Conservation (phyloP, 1,140 invertebrate species). For the Apolygus lucorum region DNA sequence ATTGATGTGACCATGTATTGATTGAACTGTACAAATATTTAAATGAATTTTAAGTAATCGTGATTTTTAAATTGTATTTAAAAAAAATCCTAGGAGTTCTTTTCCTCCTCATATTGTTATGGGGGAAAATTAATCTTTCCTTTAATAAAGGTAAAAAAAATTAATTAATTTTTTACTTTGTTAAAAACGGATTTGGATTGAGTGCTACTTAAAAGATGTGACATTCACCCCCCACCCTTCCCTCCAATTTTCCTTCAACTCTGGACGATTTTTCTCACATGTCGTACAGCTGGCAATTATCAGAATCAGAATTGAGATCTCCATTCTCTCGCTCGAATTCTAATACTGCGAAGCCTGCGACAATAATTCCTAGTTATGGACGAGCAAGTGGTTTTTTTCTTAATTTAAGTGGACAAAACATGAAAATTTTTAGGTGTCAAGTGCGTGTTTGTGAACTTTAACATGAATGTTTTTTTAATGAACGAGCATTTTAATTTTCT, state of each 20-base stretch:
- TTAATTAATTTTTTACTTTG: background rate
- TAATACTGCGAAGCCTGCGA: too few relatives aligned
- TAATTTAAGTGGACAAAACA: too few relatives aligned
- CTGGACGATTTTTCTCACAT: too few relatives aligned
- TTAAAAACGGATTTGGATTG: background rate
- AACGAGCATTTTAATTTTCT: too few relatives aligned
- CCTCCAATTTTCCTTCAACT: background rate
- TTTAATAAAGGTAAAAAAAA: background rate
- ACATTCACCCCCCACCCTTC: background rate
- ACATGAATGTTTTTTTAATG: too few relatives aligned
- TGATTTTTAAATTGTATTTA: constrained; percentile 10
- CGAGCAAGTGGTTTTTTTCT: too few relatives aligned
- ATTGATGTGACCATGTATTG: constrained; percentile 27
- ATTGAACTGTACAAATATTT: constrained; percentile 29
- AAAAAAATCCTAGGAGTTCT: background rate
- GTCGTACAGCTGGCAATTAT: too few relatives aligned
- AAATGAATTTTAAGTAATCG: constrained; percentile 22
- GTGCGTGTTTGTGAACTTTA: too few relatives aligned
- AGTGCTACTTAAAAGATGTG: background rate
- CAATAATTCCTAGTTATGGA: too few relatives aligned
- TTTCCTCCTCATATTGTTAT: background rate
- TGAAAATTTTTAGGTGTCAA: too few relatives aligned
- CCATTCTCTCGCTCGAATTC: too few relatives aligned
- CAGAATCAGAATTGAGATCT: too few relatives aligned
- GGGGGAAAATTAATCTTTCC: background rate